Conservation (phyloP, 2,888 invertebrate species). For the Leptopilina drosophilae region DNA sequence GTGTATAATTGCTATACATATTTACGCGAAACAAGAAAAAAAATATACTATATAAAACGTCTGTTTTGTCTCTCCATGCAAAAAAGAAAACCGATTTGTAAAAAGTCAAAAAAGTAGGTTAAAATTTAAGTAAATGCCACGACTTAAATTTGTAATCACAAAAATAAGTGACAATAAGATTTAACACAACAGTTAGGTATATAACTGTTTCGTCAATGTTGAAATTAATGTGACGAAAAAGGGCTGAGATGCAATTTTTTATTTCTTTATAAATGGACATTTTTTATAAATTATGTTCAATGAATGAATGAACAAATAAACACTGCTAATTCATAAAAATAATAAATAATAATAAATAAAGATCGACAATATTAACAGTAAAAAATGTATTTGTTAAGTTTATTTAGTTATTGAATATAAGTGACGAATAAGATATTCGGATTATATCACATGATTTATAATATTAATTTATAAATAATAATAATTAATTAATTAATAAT, state of each 20-base stretch:
- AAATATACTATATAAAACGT: not conserved
- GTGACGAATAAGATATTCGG: too few species aligned
- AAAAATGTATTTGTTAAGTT: too few species aligned
- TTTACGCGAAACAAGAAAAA: not conserved
- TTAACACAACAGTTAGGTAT: conserved; percentile 5
- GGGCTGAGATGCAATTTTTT: not conserved
- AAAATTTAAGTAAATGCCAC: conserved; percentile 34
- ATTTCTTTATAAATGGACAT: not conserved
- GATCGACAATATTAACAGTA: too few species aligned
- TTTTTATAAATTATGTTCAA: conserved; percentile 52
- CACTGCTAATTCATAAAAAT: conserved; percentile 30
- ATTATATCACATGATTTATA: too few species aligned
- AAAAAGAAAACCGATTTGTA: not conserved
- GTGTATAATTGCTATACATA: conserved; percentile 1
- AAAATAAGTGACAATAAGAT: conserved; percentile 23
- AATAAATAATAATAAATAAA: too few species aligned
- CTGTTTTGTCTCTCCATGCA: conserved; percentile 26
- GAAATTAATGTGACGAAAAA: not conserved
- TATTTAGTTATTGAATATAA: too few species aligned
- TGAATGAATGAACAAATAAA: conserved; percentile 65
- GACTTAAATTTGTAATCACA: conserved; percentile 12
- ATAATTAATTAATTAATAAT: too few species aligned
- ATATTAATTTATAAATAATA: too few species aligned
- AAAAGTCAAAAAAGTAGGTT: conserved; percentile 18
- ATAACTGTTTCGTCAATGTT: conserved; percentile 29